Evolutionary conservation across 2,797 vertebrate genomes (phyloP), one percentile per base, ranked within the genome.

Genomic region (Sebastes taczanowskii): DNA sequence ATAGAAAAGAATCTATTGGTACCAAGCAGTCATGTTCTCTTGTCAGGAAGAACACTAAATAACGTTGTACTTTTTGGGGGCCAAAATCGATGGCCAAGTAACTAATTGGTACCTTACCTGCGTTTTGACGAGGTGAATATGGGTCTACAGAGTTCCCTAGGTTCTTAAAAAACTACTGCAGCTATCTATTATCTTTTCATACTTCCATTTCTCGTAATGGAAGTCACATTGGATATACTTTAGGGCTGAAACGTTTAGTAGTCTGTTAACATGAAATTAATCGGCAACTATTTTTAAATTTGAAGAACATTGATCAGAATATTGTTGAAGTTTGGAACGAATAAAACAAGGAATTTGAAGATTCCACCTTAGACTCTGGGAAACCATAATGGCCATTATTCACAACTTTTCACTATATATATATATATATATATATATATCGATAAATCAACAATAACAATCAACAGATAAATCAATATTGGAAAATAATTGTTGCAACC

Each of bases 61-160:
- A 46, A 6, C 5, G 5, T 5, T 46, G 14, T 0, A 46, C 6
- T 46, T 16, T 1, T 46, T 46, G 42, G 42, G 42, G 14, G 42
- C 42, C 42, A 46, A 46, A 46, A 7, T 7, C 14, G 1, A 46
- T 46, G 38, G 0, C 38, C 1, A 0, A 42, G 38, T 0, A 42
- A 42, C 6, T 16, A 42, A 42, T 0, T 42, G 38, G 23, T 23
- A 23, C 23, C 23, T 23, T 23, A 23, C 23, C 23, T 23, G 23
- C 23, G 23, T 23, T 23, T 23, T 23, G 23, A 23, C 23, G 23
- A 23, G 23, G 23, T 23, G 23, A 23, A 23, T 23, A 23, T 23
- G 23, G 23, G 23, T 23, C 23, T 23, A 23, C 5, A n/a, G 3
- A 56, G 11, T 56, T 56, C 0, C 35, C 38, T 42, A 42, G 38